A percentile compares a stretch with the other conserved stretches of the same genome.
These are phyloP conservation scores for Caenorhabditis drosophilae DNA, from an alignment of 2,888 invertebrate genomes.

Conservation along the genomic window DNA sequence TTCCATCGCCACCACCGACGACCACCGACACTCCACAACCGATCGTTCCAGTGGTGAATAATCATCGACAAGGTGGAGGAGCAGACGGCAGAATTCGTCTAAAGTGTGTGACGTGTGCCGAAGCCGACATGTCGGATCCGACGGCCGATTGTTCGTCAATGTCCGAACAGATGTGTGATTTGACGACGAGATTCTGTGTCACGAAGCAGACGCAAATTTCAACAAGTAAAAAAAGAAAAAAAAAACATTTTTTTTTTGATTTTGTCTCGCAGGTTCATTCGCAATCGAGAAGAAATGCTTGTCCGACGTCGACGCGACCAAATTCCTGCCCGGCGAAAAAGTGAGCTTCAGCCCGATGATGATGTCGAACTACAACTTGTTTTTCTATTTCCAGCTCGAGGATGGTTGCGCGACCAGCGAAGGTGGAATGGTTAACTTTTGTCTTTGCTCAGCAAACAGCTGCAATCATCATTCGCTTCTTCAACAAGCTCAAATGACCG, in stretches of 20 bases:
- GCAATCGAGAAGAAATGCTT: slow-evolving; percentile 60
- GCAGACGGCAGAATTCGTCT: background rate
- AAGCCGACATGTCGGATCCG: slow-evolving; percentile 47
- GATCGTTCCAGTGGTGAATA: slow-evolving; percentile 9
- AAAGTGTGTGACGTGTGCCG: slow-evolving; percentile 32
- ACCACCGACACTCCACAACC: slow-evolving; percentile 8
- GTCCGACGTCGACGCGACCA: slow-evolving; percentile 44
- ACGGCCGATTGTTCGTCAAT: slow-evolving; percentile 50
- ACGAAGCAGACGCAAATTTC: slow-evolving; percentile 61
- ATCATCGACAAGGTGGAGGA: no score
- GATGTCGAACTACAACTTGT: no score
- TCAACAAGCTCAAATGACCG: slow-evolving; percentile 49
- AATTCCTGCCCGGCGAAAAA: slow-evolving; percentile 55
- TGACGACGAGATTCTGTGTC: slow-evolving; percentile 41
- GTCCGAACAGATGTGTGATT: slow-evolving; percentile 16
- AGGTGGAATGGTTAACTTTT: slow-evolving; percentile 61
- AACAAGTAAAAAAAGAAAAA: slow-evolving; percentile 27
- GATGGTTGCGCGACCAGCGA: slow-evolving; percentile 56
- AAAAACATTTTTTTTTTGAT: background rate
- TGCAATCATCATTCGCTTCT: slow-evolving; percentile 53
- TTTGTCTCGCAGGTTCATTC: slow-evolving; percentile 48
- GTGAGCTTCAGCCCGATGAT: no score
- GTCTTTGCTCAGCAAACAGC: slow-evolving; percentile 52
- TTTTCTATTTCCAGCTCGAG: no score
- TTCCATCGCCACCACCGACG: slow-evolving; percentile 11